Conservation (phyloP, 1,140 invertebrate species). For the Pararge aegeria region DNA sequence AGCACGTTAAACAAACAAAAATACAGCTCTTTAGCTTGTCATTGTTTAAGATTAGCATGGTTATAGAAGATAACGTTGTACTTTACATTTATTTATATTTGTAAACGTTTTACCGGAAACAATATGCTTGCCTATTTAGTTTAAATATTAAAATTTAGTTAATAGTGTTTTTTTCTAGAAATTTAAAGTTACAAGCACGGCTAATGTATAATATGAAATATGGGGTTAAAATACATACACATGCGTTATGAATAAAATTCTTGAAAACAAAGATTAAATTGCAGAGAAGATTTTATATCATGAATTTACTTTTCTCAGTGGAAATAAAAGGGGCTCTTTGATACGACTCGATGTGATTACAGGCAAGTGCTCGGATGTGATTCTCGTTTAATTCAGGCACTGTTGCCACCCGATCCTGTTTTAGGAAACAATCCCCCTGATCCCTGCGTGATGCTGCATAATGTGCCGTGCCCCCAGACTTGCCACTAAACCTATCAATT, state of each 20-base stretch:
- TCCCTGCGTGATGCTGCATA: conserved; percentile 75
- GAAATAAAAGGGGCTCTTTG: conserved; percentile 23
- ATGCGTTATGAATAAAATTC: not conserved
- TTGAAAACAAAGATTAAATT: not conserved
- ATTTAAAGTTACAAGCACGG: no score
- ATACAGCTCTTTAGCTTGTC: no score
- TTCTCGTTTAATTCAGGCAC: conserved; percentile 63
- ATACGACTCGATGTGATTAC: conserved; percentile 42
- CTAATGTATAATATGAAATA: no score
- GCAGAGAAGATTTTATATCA: not conserved
- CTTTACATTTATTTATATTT: no score
- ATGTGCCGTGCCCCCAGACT: conserved; percentile 50
- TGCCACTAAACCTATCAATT: conserved; percentile 55
- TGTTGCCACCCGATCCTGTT: conserved; percentile 66
- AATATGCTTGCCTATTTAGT: no score
- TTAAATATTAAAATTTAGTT: no score
- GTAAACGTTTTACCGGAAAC: no score
- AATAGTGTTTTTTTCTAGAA: no score
- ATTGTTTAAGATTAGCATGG: no score
- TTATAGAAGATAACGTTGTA: no score
- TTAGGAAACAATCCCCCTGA: conserved; percentile 75
- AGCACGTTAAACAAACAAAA: no score
- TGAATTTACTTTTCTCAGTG: not conserved
- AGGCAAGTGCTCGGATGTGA: conserved; percentile 41
- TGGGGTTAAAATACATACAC: no score